A percentile compares a stretch with the other conserved stretches of the same genome.
These are phyloP conservation scores for Ennomos fuscantarius DNA, from an alignment of 2,888 invertebrate genomes.

Conservation along the genomic window DNA sequence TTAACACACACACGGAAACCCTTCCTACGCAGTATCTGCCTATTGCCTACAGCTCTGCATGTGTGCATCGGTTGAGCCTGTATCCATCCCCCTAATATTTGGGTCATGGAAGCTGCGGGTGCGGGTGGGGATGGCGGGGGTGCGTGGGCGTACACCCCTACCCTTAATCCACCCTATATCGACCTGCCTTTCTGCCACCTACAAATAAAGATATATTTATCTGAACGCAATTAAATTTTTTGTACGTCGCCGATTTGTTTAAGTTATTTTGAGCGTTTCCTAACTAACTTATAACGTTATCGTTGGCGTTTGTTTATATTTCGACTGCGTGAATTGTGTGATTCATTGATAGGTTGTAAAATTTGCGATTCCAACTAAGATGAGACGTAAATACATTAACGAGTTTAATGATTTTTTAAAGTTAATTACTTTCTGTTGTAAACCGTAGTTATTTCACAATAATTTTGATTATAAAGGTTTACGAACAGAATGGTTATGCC, in stretches of 20 bases:
- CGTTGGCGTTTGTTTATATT: constrained; percentile 13
- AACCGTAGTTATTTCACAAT: too few species aligned
- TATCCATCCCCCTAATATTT: constrained; percentile 66
- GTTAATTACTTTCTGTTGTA: background rate
- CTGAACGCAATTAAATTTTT: constrained; percentile 9
- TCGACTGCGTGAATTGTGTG: constrained; percentile 6
- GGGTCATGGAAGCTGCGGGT: constrained; percentile 72
- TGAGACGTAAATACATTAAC: too few species aligned
- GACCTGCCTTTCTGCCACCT: constrained; percentile 53
- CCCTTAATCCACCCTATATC: constrained; percentile 50
- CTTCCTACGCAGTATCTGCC: constrained; percentile 14
- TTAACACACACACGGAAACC: too few species aligned
- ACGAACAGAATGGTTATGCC: too few species aligned
- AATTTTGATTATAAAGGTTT: too few species aligned
- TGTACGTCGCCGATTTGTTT: constrained; percentile 8
- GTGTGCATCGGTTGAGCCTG: constrained; percentile 38
- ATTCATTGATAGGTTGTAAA: constrained; percentile 12
- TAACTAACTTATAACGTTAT: constrained; percentile 12
- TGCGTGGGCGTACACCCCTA: constrained; percentile 61
- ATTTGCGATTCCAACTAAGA: background rate
- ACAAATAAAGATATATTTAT: constrained; percentile 42
- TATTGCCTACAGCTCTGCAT: constrained; percentile 17
- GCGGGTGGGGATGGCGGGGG: constrained; percentile 42
- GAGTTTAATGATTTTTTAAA: background rate
- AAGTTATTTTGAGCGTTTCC: constrained; percentile 4